These are phyloP conservation scores for Falco punctatus DNA, from an alignment of 2,113 vertebrate genomes.

Conservation along the genomic window DNA sequence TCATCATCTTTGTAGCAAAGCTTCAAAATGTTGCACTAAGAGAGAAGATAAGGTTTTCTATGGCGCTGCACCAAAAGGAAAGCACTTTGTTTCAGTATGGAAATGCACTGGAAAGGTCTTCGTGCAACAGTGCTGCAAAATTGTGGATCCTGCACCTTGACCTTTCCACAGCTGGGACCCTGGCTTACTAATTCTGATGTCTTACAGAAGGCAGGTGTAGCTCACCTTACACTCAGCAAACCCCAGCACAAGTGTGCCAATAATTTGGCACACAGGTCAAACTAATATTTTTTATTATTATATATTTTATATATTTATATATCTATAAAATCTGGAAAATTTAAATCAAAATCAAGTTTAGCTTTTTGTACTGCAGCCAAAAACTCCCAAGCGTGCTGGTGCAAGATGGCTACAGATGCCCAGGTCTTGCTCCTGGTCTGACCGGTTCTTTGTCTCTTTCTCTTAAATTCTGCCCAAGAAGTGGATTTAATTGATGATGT, in stretches of 20 bases:
- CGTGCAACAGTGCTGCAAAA: constrained; percentile 35
- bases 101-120: not conserved
- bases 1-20: not conserved
- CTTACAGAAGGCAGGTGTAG: not conserved
- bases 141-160: not conserved
- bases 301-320: not conserved
- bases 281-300: not conserved
- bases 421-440: not conserved
- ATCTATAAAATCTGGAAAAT: not conserved
- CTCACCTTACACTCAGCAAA: not conserved
- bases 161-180: not conserved
- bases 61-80: not conserved
- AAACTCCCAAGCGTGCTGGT: not conserved
- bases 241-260: not conserved
- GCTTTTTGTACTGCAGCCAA: not conserved
- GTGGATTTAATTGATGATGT: not conserved
- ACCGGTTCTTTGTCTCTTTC: not conserved
- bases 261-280: not conserved
- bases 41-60: not conserved
- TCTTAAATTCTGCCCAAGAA: not conserved
- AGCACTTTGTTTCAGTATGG: not conserved
- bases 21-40: not conserved
- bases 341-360: not conserved
- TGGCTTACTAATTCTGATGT: not conserved
- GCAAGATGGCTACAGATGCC: constrained; percentile 53